phyloP scores from a whole-genome alignment of 2,113 vertebrate species.

The Cricetomys ansorgei region DNA sequence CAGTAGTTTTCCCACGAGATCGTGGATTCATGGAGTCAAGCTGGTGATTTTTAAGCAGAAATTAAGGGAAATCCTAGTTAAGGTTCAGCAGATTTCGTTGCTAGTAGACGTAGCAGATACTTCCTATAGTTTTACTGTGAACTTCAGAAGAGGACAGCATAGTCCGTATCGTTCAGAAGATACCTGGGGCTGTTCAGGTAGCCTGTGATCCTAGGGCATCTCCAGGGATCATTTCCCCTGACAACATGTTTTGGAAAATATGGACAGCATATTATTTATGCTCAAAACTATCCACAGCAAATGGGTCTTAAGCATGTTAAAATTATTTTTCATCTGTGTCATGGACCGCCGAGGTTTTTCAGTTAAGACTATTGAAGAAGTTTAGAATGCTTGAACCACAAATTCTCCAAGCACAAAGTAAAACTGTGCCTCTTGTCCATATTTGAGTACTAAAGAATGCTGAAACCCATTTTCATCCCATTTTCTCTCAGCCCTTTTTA shows the following conservation, averaged over 20 bases:
- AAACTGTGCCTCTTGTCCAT: background rate
- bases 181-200: background rate
- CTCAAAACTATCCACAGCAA: background rate
- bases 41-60: background rate
- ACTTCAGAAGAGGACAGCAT: background rate
- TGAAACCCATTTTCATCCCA: background rate
- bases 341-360: background rate
- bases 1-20: background rate
- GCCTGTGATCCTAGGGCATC: background rate
- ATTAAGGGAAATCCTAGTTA: background rate
- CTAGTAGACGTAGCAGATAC: background rate
- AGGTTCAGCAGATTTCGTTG: conserved; percentile 15
- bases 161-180: background rate
- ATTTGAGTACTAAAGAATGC: background rate
- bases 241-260: background rate
- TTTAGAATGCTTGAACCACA: background rate
- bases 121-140: background rate
- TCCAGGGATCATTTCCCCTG: background rate
- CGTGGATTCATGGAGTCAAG: background rate
- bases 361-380: background rate
- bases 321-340: background rate
- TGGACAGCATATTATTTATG: background rate
- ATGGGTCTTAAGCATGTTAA: background rate
- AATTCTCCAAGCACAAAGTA: background rate
- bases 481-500: background rate